Conservation (phyloP, 2,888 invertebrate genomes). For the Drosophila mulleri region DNA sequence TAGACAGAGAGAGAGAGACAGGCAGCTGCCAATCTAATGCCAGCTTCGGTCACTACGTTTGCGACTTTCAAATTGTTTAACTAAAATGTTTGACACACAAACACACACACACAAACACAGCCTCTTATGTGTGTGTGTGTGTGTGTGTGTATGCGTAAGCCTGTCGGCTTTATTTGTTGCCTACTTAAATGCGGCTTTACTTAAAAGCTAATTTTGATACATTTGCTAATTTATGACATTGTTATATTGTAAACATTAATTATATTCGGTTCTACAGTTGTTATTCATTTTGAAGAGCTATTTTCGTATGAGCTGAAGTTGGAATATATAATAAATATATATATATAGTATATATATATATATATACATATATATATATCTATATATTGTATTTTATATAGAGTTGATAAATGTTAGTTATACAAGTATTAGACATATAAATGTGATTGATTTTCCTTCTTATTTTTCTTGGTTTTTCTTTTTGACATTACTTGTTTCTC, state of each 20-base stretch:
- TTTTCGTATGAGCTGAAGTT: constrained; percentile 62
- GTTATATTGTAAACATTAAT: constrained; percentile 43
- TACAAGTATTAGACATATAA: constrained; percentile 33
- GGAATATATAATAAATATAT: constrained; percentile 31
- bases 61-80: constrained; percentile 34
- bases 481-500: constrained; percentile 24
- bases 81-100: constrained; percentile 40
- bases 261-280: constrained; percentile 42
- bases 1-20: constrained; percentile 22
- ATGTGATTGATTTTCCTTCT: constrained; percentile 18
- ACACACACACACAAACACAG: neutral
- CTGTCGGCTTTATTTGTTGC: constrained; percentile 33
- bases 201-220: constrained; percentile 61
- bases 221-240: constrained; percentile 57
- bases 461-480: neutral
- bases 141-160: constrained; percentile 32
- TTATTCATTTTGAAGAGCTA: constrained; percentile 60
- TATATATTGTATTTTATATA: constrained; percentile 13
- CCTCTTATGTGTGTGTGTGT: constrained; percentile 5
- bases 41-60: constrained; percentile 38
- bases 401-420: constrained; percentile 26
- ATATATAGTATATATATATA: constrained; percentile 18
- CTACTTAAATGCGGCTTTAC: constrained; percentile 44
- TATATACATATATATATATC: constrained; percentile 21
- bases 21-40: constrained; percentile 64